These are phyloP conservation scores for Apostichopus japonicus DNA, from an alignment of 35 echinoderm and acorn worm species.

Conservation along the genomic window DNA sequence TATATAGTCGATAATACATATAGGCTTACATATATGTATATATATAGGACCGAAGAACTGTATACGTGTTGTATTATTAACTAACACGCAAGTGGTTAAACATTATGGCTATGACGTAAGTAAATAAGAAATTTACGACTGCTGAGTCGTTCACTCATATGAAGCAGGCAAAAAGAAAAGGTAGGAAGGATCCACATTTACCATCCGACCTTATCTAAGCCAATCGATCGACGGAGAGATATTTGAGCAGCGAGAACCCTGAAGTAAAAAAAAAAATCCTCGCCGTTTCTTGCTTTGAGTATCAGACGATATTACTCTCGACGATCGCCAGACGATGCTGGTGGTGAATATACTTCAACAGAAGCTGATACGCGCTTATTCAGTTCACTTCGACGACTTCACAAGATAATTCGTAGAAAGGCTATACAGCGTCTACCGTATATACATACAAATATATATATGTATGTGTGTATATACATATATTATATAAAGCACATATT, in stretches of 20 bases:
- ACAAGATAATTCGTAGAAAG: no score
- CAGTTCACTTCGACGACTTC: not conserved
- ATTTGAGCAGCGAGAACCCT: not conserved
- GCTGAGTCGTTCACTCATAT: not conserved
- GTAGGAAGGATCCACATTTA: not conserved
- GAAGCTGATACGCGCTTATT: not conserved
- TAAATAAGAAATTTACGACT: conserved; percentile 9
- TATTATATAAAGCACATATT: no score
- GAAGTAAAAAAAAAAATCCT: not conserved
- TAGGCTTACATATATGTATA: no score
- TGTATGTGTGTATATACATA: no score
- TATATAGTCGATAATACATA: no score
- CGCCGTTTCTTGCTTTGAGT: not conserved
- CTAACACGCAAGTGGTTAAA: not conserved
- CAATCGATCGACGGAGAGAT: not conserved
- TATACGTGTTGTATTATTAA: not conserved
- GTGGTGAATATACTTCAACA: not conserved
- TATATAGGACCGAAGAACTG: not conserved
- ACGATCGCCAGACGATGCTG: not conserved
- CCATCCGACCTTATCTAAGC: not conserved
- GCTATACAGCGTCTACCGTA: no score
- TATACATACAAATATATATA: no score
- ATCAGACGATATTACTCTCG: not conserved
- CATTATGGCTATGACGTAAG: conserved; percentile 3
- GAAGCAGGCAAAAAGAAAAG: not conserved